Evolutionary conservation across 2,888 invertebrate genomes (phyloP).

Genomic region (Oligia latruncula): DNA sequence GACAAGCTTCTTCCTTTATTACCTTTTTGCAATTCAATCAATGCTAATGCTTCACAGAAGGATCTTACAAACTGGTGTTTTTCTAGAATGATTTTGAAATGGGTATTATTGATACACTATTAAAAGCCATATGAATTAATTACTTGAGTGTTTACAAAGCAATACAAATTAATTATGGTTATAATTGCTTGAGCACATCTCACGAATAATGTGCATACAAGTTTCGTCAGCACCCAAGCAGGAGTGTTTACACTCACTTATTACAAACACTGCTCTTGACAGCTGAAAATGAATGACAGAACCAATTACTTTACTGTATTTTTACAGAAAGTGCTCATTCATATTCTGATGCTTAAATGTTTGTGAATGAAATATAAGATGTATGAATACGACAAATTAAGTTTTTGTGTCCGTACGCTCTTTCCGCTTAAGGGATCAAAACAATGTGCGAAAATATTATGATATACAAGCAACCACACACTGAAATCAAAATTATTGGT

Average conservation of each 20-base stretch:
- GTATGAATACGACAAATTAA: constrained; percentile 44
- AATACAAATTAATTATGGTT: constrained; percentile 49
- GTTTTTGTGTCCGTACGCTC: constrained; percentile 14
- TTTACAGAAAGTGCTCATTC: constrained; percentile 67
- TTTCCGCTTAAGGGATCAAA: constrained; percentile 30
- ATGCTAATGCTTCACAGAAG: constrained; percentile 34
- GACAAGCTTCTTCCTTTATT: constrained; percentile 51
- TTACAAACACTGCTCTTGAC: constrained; percentile 70
- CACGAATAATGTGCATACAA: constrained; percentile 51
- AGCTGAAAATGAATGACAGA: constrained; percentile 73
- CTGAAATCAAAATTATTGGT: not conserved
- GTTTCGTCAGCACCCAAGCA: constrained; percentile 54
- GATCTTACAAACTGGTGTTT: constrained; percentile 22
- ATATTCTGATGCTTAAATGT: constrained; percentile 62
- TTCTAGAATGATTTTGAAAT: constrained; percentile 31
- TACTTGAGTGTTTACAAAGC: constrained; percentile 44
- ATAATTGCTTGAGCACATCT: constrained; percentile 54
- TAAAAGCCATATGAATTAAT: constrained; percentile 38
- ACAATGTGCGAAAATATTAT: constrained; percentile 38
- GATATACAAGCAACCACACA: not conserved
- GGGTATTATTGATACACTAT: constrained; percentile 14
- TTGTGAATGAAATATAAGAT: constrained; percentile 63
- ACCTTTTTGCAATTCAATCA: constrained; percentile 55
- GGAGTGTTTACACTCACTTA: constrained; percentile 67
- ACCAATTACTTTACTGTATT: constrained; percentile 67